Conservation (phyloP, 2,797 vertebrate genomes). For the Phrynocephalus guinanensis region DNA sequence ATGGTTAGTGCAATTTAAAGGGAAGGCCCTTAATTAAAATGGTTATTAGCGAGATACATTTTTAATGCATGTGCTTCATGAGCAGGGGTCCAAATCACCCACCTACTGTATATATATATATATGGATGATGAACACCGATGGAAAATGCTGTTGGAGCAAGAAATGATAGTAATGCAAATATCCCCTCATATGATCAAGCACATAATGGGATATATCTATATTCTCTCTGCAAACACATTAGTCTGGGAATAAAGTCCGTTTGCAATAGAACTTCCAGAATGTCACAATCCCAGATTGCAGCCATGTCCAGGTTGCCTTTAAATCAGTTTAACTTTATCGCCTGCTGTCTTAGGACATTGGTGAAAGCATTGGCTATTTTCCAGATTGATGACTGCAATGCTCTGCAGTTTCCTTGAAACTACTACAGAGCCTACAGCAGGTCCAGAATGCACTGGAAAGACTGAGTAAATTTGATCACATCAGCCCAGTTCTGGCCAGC, state of each 20-base stretch:
- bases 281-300: neutral
- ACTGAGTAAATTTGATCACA: no score
- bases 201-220: neutral
- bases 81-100: neutral
- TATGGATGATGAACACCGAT: neutral
- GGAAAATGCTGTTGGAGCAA: neutral
- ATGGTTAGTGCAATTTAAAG: conserved; percentile 62
- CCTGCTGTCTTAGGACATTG: no score
- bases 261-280: neutral
- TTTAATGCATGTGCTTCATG: conserved; percentile 16
- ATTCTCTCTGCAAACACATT: neutral
- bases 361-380: no score
- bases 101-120: no score
- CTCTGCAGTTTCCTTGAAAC: no score
- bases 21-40: conserved; percentile 52
- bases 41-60: conserved; percentile 35
- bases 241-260: neutral
- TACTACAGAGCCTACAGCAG: no score
- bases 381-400: no score
- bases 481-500: no score
- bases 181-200: neutral
- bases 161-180: neutral
- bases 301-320: no score
- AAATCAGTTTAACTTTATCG: no score
- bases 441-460: no score